Conservation (phyloP, 2,888 invertebrate species). For the Dasypolia templi region DNA sequence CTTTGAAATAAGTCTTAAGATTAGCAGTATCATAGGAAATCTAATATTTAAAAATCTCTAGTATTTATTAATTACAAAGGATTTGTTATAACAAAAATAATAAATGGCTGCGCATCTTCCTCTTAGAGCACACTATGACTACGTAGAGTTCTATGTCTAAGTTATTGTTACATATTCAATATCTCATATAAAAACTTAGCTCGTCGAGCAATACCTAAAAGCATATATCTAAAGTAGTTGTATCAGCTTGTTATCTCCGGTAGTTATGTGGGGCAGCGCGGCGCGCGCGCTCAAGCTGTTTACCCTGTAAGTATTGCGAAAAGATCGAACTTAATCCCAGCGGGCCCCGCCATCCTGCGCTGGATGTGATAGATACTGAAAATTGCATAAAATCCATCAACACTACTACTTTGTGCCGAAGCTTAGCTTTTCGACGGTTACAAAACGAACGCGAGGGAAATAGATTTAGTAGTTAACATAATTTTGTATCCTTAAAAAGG, state of each 20-base stretch:
- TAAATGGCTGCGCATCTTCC: no score
- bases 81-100: not conserved
- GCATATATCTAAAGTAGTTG: constrained; percentile 3
- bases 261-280: constrained; percentile 65
- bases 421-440: constrained; percentile 71
- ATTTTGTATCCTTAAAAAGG: constrained; percentile 33
- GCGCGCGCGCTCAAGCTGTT: constrained; percentile 79
- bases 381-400: constrained; percentile 91
- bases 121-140: not conserved
- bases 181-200: constrained; percentile 6
- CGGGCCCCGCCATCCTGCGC: constrained; percentile 82
- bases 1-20: not conserved
- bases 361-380: constrained; percentile 90
- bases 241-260: constrained; percentile 56
- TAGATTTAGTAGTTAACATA: constrained; percentile 64
- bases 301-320: constrained; percentile 88
- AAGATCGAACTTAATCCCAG: constrained; percentile 89
- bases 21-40: not conserved
- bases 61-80: not conserved
- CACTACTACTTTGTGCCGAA: constrained; percentile 83
- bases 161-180: not conserved
- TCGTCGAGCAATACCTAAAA: constrained; percentile 6
- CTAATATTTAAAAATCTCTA: no score
- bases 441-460: constrained; percentile 61
- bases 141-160: not conserved